Evolutionary conservation across 2,797 vertebrate species (phyloP), one percentile per base, ranked within the genome.

Genomic region (Calcarius lapponicus): DNA sequence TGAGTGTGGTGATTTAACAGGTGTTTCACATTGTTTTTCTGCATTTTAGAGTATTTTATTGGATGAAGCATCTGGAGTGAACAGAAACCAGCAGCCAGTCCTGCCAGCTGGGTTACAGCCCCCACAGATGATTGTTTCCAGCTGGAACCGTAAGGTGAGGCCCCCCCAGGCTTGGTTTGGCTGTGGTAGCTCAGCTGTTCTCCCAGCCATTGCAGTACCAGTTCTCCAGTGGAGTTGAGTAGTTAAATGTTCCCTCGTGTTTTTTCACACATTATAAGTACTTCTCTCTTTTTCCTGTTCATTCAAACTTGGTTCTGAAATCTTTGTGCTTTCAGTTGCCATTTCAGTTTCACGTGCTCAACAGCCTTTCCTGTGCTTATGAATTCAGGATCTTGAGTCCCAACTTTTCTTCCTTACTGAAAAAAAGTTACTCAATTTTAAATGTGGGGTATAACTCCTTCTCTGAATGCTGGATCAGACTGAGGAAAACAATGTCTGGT

Each of bases 131-230:
- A 97, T 99, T 0, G 74, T 99, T 94, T 99, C 99, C 95, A 99
- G 99, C 98, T 99, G 99, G 99, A 99, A 99, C 97, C 99, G 99
- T 34, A 99, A 98, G 99, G 99, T 99, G 90, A 97, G 78, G n/a
- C 24, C 13, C 24, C 13, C 16, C 13, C 29, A 1, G 1, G 2
- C 42, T 80, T 31, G 1, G 5, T 47, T 47, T 66, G 89, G 81
- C 65, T 65, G 8, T 60, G 29, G 20, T 54, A 31, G 5, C 26
- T 31, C 9, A 47, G 36, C 45, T 78, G 71, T 67, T 73, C 50
- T 45, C 61, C 51, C n/a, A 53, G 17, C 18, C 17, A 12, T 10
- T 14, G 11, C 32, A 7, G 51, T 75, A 3, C 38, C 73, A 45
- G 9, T 57, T 80, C 80, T 42, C 40, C 21, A n/a, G 17, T 25